Base-by-base conservation (phyloP, 2,113 vertebrate genomes). In the Petaurus breviceps region DNA sequence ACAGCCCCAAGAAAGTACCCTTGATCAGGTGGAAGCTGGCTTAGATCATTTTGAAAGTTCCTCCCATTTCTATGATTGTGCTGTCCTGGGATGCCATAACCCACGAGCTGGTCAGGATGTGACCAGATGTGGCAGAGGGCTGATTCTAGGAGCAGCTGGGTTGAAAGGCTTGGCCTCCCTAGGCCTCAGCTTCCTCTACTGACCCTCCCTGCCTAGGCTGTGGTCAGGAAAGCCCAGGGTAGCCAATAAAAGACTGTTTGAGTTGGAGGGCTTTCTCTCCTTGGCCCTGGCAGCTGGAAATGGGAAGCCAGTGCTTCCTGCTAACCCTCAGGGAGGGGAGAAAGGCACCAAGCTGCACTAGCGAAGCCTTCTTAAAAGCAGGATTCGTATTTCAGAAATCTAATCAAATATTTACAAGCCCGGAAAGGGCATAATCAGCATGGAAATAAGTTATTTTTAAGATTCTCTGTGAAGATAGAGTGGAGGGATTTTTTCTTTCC, bases 351-450 rank as follows among this genome's bases (percentile, higher is more conserved):
- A 84, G n/a, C 19, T 84, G 6, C 46, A n/a, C 94, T 19, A 31
- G 90, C 0, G 1, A 50, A 4, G 28, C 53, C 89, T 93, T 92
- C 68, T 89, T 23, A 37, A 91, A 94, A 52, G 57, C 49, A 25
- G 49, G 43, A 53, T 94, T 49, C 91, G 2, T 49, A 94, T 94
- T 93, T 53, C 95, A 95, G 93, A 96, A 94, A 84, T 93, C 91
- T 51, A 52, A 96, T 94, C 94, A 97, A 95, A 91, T 94, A 91
- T 94, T 91, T 92, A 94, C 92, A 57, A 49, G 92, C 12, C 0
- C 0, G 91, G 54, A 57, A 0, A 1, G 54, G 46, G 92, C 46
- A 51, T 57, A 91, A 1, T 84, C 90, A 55, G 92, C 1, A n/a
- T 4, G 52, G 61, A 68, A 19, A 89, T 84, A 26, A 22, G 47